Evolutionary conservation across 2,888 invertebrate species (phyloP).

Genomic region (Herminia tarsipennalis): DNA sequence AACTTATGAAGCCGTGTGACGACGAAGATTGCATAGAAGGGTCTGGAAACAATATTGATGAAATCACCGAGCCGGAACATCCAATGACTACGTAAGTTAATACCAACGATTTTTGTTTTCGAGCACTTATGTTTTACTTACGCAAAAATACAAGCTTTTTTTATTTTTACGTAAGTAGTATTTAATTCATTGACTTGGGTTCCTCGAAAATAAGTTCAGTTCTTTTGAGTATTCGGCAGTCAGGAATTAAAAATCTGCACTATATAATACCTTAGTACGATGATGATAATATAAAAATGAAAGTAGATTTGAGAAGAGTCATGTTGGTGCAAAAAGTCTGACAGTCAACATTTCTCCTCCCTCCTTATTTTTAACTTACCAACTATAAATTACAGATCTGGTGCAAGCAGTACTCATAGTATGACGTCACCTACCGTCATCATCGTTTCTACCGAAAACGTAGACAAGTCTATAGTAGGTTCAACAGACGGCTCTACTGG

Average conservation of each 20-base stretch:
- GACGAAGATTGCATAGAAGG: conserved; percentile 95
- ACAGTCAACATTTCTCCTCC: too few relatives aligned
- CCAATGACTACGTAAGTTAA: conserved; percentile 82
- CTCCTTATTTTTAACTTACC: too few relatives aligned
- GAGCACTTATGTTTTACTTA: too few relatives aligned
- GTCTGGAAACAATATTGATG: conserved; percentile 90
- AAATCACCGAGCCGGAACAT: conserved; percentile 88
- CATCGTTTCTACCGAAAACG: conserved; percentile 63
- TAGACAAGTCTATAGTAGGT: conserved; percentile 58
- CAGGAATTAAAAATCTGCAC: too few relatives aligned
- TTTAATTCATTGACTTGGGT: too few relatives aligned
- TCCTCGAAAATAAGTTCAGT: too few relatives aligned
- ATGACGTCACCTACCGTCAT: conserved; percentile 69
- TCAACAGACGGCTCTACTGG: conserved; percentile 57
- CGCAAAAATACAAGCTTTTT: too few relatives aligned
- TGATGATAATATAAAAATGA: neutral
- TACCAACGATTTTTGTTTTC: neutral
- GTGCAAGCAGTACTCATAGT: conserved; percentile 71
- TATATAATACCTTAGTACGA: neutral
- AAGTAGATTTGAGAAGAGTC: too few relatives aligned
- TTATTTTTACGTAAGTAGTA: too few relatives aligned
- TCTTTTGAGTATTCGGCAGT: too few relatives aligned
- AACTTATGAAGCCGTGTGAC: conserved; percentile 88
- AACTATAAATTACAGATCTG: conserved; percentile 60
- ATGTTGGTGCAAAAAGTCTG: too few relatives aligned